Evolutionary conservation across 1,140 invertebrate species (phyloP), one percentile per base, ranked within the genome.

Genomic region (Bombus fervidus): DNA sequence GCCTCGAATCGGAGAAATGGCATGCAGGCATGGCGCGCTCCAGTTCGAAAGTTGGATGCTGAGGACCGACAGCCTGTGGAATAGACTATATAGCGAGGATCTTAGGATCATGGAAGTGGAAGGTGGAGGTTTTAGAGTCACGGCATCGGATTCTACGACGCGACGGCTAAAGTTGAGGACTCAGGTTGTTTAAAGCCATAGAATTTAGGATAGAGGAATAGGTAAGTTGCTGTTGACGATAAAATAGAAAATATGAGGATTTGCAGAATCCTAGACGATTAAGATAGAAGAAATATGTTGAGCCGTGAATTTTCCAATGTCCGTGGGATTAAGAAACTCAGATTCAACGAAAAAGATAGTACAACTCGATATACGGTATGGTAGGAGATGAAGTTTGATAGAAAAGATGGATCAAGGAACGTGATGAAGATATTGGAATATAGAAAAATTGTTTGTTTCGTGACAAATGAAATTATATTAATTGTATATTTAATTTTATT

Each of bases 31-130:
- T 39, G 4, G 28, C 22, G 37, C n/a, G n/a, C 0, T 66, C 13
- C 34, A 77, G 28, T 78, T 78, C 4, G 57, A 41, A 78, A 78
- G 75, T 78, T 78, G 59, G 25, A 31, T 18, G 53, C 37, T 1
- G 15, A 41, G 57, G 75, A 64, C n/a, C 59, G 12, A 25, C 12
- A 28, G 10, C 53, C 9, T 10, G 43, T 5, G 43, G 18, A 25
- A 25, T 25, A 2, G 53, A n/a, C 12, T 64, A 31, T n/a, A 31
- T n/a, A 31, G 75, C 12, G 3, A 13, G 37, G 59, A 78, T 62
- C 34, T 39, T 31, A 18, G 75, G 57, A 78, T 78, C 64, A 64
- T 41, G 18, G 59, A 22, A 31, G 59, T 34, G 53, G 37, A 41
- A 6, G 37, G 3, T 10, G 2, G 28, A 39, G 37, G 15, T 62